phyloP scores from a whole-genome alignment of 2,797 vertebrate genomes.

The Falco biarmicus region DNA sequence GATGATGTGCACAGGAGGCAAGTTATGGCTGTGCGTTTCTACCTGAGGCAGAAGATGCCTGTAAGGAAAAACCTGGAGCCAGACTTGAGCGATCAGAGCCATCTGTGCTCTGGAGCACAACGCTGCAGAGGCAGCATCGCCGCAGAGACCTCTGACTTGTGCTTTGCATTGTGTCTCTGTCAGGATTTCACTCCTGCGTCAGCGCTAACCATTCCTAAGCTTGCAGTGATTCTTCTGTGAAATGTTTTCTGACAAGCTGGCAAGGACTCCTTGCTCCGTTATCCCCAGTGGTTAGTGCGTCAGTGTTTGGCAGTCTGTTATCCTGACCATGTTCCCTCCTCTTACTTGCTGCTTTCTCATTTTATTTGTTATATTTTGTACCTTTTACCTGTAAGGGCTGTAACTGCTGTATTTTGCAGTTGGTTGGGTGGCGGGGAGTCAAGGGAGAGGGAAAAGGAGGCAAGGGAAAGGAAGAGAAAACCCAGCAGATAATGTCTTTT shows the following conservation, averaged over 20 bases:
- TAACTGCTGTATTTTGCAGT: neutral
- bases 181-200: neutral
- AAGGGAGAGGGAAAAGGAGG: too few species aligned
- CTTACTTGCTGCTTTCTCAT: neutral
- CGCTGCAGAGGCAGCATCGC: neutral
- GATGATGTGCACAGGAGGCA: neutral
- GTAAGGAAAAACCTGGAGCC: neutral
- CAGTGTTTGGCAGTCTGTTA: neutral
- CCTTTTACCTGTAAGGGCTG: neutral
- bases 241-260: neutral
- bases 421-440: neutral
- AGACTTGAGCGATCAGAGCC: neutral
- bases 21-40: neutral
- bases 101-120: too few species aligned
- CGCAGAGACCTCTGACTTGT: neutral
- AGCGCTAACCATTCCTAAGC: neutral
- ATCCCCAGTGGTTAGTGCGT: neutral
- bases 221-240: neutral
- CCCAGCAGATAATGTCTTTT: fast-evolving
- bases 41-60: neutral
- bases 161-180: fast-evolving
- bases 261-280: neutral
- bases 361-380: neutral
- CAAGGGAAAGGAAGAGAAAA: too few species aligned
- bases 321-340: neutral